These are phyloP conservation scores for Petroica traversi DNA, from an alignment of 2,113 vertebrate species.

Conservation along the genomic window DNA sequence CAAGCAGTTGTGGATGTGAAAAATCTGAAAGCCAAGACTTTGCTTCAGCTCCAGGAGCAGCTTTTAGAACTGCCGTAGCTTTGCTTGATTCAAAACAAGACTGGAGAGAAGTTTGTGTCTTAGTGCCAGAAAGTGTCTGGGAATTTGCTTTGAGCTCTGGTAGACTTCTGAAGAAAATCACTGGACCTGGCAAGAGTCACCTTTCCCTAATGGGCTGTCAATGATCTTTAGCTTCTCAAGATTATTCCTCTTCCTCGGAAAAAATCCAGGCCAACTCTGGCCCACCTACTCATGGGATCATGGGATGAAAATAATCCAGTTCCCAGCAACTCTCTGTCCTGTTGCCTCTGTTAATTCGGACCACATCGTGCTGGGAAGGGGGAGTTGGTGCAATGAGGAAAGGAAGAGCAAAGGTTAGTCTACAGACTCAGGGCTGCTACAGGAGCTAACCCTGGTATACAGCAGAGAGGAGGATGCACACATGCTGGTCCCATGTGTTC, in stretches of 20 bases:
- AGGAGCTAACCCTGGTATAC: background rate
- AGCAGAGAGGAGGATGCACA: background rate
- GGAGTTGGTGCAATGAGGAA: background rate
- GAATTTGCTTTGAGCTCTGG: constrained; percentile 17
- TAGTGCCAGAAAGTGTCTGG: background rate
- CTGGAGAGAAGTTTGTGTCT: background rate
- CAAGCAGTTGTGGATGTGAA: background rate
- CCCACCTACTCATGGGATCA: background rate
- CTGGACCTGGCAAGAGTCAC: background rate
- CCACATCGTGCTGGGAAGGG: background rate
- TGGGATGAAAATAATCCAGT: background rate
- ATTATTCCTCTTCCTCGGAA: background rate
- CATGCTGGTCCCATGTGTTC: background rate
- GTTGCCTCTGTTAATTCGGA: background rate
- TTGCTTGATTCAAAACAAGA: background rate
- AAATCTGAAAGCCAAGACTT: background rate
- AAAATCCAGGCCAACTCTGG: background rate
- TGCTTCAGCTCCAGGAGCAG: background rate
- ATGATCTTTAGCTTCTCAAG: background rate
- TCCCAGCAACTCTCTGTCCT: background rate
- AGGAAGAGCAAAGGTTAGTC: background rate
- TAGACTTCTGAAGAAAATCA: background rate
- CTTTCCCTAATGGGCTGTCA: constrained; percentile 20
- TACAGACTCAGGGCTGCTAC: background rate
- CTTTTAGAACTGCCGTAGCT: background rate